Base-by-base conservation (phyloP, 35 echinoderm and acorn worm species). In the Holothuria glaberrima region DNA sequence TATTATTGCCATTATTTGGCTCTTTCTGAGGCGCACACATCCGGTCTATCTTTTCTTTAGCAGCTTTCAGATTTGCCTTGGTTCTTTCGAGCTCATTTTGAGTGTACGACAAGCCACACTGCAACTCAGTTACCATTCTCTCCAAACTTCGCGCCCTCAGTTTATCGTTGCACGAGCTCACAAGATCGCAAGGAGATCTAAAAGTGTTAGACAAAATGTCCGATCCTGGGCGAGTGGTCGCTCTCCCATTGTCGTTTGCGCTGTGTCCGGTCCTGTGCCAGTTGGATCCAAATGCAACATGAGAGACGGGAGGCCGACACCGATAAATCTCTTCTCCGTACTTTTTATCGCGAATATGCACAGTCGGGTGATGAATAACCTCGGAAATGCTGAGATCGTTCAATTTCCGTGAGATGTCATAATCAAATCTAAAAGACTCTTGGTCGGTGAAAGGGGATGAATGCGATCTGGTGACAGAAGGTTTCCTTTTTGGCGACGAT, bases 361-460 rank as follows among this genome's bases (percentile, higher is more conserved):
- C 54, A 30, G 80, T 84, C 21, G 80, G 80, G 34, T 84, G 80
- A 61, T 84, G 80, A 30, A 84, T 57, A 20, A 84, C 80, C 17
- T 60, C 54, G 13, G 25, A 48, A 36, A 61, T 58, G 30, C 57
- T 84, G 3, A 31, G 54, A 63, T 59, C 57, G 21, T 33, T 31
- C 26, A 84, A n/a, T 21, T 62, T 84, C 45, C n/a, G 33, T 46
- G 22, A 10, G 3, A 18, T 12, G 2, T 16, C 12, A 48, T 14
- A 16, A 5, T 46, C n/a, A 18, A 45, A 33, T 50, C 46, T 81
- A 22, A 16, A 45, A 45, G 34, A 32, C 14, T 59, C 54, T 5
- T 22, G 4, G 18, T 84, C 54, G n/a, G 80, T 41, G 80, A 59
- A 84, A 33, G 80, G 80, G 22, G 80, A 56, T 5, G 80, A 84